Base-by-base conservation (phyloP, 2,797 vertebrate species). In the Melanotaenia pygmaea region DNA sequence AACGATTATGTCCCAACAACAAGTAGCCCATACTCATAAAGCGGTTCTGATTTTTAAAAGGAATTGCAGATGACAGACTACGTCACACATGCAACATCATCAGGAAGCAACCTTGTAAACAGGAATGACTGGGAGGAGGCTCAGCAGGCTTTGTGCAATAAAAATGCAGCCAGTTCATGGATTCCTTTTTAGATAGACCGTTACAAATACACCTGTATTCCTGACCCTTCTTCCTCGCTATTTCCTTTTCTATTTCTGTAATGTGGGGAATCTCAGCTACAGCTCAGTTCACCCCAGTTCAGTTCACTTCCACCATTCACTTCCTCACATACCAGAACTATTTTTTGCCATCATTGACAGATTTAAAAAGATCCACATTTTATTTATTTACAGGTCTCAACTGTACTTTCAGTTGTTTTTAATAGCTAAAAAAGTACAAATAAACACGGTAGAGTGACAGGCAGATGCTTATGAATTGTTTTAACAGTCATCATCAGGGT, bases 51-150 rank as follows among this genome's bases (percentile, higher is more conserved):
- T 70, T 72, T 80, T 67, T 92, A 78, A 92, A 76, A 86, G 73
- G 72, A 88, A 88, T 77, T 89, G 70, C 90, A 92, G 89, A 91
- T 92, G 85, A 86, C 67, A 47, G 59, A 71, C 38, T 20, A 5
- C 84, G 85, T 90, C 89, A 92, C 85, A 77, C 67, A 69, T 66
- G 38, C 72, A 70, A 35, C 81, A 83, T 89, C 86, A 89, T 76
- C 83, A 93, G 91, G 94, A 95, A 93, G 83, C 81, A 67, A 65
- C 76, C 72, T 72, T 83, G 89, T 93, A 94, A 95, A 94, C 93
- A 94, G 92, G 93, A 94, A 92, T 35, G 56, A 64, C 83, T 77
- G 79, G 86, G 89, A 87, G 84, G 84, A 83, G 77, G 80, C 70
- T 63, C 69, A 13, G 69, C 60, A 13, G 47, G 1, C 72, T 59